Conservation (phyloP, 2,113 vertebrate genomes). For the Geothlypis trichas region DNA sequence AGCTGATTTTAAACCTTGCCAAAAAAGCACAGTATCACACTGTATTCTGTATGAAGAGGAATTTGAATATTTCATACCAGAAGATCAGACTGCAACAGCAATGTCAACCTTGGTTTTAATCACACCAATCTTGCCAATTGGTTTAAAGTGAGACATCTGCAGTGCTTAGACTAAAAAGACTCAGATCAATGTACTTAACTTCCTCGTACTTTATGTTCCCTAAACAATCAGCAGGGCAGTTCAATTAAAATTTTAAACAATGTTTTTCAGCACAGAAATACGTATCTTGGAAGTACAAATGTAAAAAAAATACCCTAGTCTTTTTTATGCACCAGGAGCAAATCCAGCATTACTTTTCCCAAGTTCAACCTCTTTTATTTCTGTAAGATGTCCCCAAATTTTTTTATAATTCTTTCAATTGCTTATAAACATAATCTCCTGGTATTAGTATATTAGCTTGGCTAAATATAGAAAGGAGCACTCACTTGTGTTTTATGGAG, state of each 20-base stretch:
- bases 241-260: background rate
- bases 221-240: background rate
- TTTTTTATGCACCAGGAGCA: background rate
- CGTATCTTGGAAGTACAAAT: background rate
- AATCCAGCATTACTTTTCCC: background rate
- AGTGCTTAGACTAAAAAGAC: background rate
- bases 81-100: background rate
- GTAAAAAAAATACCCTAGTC: background rate
- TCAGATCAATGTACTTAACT: background rate
- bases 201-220: background rate
- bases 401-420: constrained; percentile 66
- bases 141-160: background rate
- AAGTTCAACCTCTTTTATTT: constrained; percentile 38
- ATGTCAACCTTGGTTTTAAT: background rate
- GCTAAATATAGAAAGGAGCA: constrained; percentile 76
- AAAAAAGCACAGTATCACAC: background rate
- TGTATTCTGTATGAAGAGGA: background rate
- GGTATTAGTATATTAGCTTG: constrained; percentile 64
- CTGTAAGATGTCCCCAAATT: constrained; percentile 36
- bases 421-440: constrained; percentile 59
- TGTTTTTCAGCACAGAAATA: background rate
- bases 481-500: constrained; percentile 36
- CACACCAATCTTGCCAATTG: background rate
- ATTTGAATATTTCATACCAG: background rate
- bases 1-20: background rate